Evolutionary conservation across 2,113 vertebrate species (phyloP), one percentile per base, ranked within the genome.

Genomic region (Phaethon lepturus): DNA sequence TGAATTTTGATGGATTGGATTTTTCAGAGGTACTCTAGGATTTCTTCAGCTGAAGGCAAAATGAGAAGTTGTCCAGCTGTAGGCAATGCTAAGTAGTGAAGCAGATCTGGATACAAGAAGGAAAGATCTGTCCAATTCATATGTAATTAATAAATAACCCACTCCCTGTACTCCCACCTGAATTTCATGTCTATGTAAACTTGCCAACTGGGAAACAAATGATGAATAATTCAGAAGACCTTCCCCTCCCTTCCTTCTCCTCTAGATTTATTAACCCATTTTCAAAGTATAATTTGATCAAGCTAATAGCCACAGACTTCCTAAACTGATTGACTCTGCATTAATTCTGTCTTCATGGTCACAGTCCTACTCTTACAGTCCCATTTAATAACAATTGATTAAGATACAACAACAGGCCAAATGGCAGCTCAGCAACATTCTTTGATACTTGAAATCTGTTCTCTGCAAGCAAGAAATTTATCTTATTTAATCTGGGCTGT

Each of bases 251-350:
- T 79, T 78, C 58, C 62, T 80, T 89, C 63, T 83, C 42, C 71
- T 92, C 56, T 67, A 92, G 67, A 94, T 96, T 91, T 93, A 94
- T 96, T 93, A 93, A 95, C 31, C 44, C 40, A 84, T 93, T 96
- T 89, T 60, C 68, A 68, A 94, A 91, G 63, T 77, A 84, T 49
- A 93, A 93, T 91, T 80, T 64, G 55, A 94, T 80, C 63, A 86
- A 83, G 76, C 42, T 95, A 97, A 95, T 91, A 93, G 83, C 84
- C 76, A 83, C 49, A 80, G 79, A 89, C 80, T 89, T 94, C 67
- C 83, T 79, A 84, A 96, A 63, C 29, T 28, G 53, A 60, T 29
- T 96, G 22, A 18, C 28, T 77, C 53, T 84, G 59, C 84, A 86
- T 89, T 94, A 79, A 91, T 86, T 75, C 49, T 91, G 53, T 60